Base-by-base conservation (phyloP, 1,140 invertebrate species). In the Sarcophaga peregrina region DNA sequence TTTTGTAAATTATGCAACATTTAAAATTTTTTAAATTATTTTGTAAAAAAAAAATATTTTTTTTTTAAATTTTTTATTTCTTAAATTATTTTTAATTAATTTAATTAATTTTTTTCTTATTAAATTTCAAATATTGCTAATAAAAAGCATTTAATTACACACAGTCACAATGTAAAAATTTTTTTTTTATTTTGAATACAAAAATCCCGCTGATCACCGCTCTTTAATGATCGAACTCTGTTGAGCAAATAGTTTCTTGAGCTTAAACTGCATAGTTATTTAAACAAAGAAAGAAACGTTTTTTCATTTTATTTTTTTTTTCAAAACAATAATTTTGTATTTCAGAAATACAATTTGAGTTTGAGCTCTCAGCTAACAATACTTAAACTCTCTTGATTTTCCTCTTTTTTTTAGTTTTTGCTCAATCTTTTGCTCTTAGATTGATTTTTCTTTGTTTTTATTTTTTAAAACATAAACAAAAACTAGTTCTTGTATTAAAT, bases 161-260 rank as follows among this genome's bases (percentile, higher is more conserved):
- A 37, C 25, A 37, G 4, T 47, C 75, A 50, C 20, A 25, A 78
- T 48, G 15, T 76, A 76, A 48, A 78, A 52, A 50, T 20, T 17
- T 72, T 72, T 72, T n/a, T n/a, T n/a, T n/a, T n/a, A n/a, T n/a
- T n/a, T 72, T 0, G 17, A 10, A 15, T 25, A 72, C 0, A 17
- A 25, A 17, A 25, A 72, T 62, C 17, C 17, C 62, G 62, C 20
- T 25, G 0, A 72, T 7, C 17, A 72, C 62, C 25, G 20, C 62
- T 68, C 62, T 78, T 20, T 13, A 78, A 78, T 15, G 75, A n/a
- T 15, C 75, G 48, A 78, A 47, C 75, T 52, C 75, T 45, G 75
- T 50, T 78, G 75, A 78, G 75, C 47, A 78, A 78, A 78, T 78
- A 78, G 75, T 78, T 78, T 78, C 75, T 78, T 52, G 10, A 78